Base-by-base conservation (phyloP, 2,888 invertebrate species). In the Eupelmus urozonus region DNA sequence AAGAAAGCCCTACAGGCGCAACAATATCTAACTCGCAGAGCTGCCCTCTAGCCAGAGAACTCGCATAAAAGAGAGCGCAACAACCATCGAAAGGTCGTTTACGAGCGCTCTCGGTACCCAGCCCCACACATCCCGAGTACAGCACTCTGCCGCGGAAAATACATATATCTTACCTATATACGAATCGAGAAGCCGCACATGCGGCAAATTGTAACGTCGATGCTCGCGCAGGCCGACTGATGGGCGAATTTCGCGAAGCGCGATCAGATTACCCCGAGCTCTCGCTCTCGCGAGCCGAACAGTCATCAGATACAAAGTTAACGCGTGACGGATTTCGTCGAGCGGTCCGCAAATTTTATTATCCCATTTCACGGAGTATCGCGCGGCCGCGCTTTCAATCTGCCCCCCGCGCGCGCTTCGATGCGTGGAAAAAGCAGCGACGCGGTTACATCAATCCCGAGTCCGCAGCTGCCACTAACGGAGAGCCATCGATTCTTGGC, bases 321-420 rank as follows among this genome's bases (percentile, higher is more conserved):
- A 76, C 60, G 66, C 63, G 25, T 72, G 79, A 79, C 67, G 59
- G 76, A 76, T 76, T 34, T 72, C 72, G 73, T 45, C 67, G 67
- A 74, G 40, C 69, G 79, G 75, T 75, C 66, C 60, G 57, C 66
- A 73, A 79, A 79, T 76, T 76, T 72, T 79, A 79, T 79, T 79
- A 79, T 42, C 76, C 79, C 63, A 76, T 72, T 79, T 76, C 76
- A 75, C 65, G 79, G 76, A 51, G 49, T 72, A 79, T 63, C 67
- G 72, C 65, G n/a, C n/a, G n/a, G n/a, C n/a, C 76, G 60, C 55
- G 53, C 60, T 67, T 79, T 70, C 65, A 75, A 75, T 75, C 51
- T 42, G 45, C 23, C 59, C 20, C 23, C 66, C 42, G 53, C n/a
- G n/a, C n/a, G 55, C 23, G 1, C n/a, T 9, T 18, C 53, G 27